phyloP scores from a whole-genome alignment of 1,140 invertebrate species.

The Bilobella aurantiaca region DNA sequence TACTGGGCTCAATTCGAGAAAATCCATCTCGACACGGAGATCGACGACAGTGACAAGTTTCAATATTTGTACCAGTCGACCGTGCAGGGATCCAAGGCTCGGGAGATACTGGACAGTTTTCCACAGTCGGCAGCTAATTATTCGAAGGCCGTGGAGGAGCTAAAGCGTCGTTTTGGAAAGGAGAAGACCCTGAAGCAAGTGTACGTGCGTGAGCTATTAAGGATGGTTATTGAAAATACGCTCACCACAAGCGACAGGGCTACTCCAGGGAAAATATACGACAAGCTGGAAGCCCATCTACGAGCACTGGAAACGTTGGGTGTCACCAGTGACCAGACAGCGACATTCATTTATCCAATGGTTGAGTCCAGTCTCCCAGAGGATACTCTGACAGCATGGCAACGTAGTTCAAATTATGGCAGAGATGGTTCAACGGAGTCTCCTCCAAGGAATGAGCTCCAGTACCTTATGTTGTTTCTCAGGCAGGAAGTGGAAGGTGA shows the following conservation, averaged over 20 bases:
- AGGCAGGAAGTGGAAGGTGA: conserved; percentile 5
- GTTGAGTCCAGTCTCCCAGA: conserved; percentile 36
- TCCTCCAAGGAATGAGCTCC: no score
- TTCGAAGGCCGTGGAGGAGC: not conserved
- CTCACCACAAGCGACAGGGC: not conserved
- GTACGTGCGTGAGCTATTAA: conserved; percentile 8
- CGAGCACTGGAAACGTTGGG: conserved; percentile 10
- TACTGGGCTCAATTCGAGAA: no score
- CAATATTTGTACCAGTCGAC: no score
- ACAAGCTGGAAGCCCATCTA: conserved; percentile 5
- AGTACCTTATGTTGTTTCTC: conserved; percentile 1
- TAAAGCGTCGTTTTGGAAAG: conserved; percentile 6
- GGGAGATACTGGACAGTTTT: conserved; percentile 10
- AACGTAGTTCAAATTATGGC: conserved; percentile 16
- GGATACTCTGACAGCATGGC: conserved; percentile 35
- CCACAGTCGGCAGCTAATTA: conserved; percentile 12
- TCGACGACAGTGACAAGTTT: no score
- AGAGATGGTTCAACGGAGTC: not conserved
- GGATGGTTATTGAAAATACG: no score
- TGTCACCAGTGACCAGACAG: not conserved
- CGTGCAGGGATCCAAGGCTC: not conserved
- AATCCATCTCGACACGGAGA: no score
- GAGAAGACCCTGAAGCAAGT: conserved; percentile 2
- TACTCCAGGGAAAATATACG: not conserved
- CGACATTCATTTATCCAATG: not conserved